These are phyloP conservation scores for Drosophila repleta DNA, from an alignment of 1,140 invertebrate genomes.

Conservation along the genomic window DNA sequence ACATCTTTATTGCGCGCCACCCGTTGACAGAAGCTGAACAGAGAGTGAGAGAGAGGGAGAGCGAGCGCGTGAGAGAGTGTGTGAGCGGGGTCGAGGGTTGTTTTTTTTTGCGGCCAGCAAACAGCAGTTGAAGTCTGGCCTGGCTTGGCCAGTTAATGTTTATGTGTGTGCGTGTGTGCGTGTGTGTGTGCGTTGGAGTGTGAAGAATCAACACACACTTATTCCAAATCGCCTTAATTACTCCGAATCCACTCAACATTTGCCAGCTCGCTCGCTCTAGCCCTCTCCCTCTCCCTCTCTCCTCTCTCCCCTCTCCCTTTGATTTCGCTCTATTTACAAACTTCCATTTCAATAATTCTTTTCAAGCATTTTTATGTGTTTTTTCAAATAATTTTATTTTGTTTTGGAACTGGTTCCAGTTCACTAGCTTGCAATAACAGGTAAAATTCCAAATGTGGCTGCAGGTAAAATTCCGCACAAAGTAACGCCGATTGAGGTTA, in stretches of 20 bases:
- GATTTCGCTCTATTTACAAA: no score
- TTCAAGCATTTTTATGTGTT: neutral
- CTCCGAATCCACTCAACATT: conserved; percentile 12
- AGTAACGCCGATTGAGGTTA: neutral
- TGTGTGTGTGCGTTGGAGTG: conserved; percentile 26
- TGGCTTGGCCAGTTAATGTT: neutral
- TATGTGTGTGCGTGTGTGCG: neutral
- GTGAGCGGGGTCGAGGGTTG: conserved; percentile 15
- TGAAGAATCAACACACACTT: conserved; percentile 51
- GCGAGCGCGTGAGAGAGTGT: neutral
- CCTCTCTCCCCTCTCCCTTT: neutral
- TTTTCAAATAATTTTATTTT: no score
- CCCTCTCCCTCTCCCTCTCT: neutral
- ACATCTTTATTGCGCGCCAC: conserved; percentile 21
- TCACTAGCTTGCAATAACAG: conserved; percentile 5
- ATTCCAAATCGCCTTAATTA: conserved; percentile 45
- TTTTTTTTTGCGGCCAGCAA: conserved; percentile 9
- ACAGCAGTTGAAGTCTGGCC: conserved; percentile 7
- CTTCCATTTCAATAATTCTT: neutral
- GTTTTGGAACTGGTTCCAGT: neutral
- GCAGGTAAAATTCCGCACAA: conserved; percentile 3
- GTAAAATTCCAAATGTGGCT: neutral
- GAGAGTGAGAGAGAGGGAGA: neutral
- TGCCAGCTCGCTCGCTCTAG: neutral
- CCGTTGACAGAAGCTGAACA: conserved; percentile 13